Evolutionary conservation across 2,888 invertebrate genomes (phyloP).

Genomic region (Isoperla grammatica): DNA sequence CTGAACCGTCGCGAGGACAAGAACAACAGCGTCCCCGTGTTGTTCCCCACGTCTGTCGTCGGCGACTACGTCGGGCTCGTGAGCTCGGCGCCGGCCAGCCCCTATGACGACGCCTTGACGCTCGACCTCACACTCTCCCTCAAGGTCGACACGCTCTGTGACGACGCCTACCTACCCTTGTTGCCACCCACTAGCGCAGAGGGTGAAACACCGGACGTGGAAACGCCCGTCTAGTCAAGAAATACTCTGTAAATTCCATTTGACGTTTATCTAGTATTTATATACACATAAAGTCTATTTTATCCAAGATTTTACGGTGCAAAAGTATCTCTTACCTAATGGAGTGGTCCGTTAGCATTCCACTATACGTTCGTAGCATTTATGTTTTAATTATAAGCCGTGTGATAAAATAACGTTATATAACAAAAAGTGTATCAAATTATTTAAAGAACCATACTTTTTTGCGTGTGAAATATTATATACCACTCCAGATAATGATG

Average conservation of each 20-base stretch:
- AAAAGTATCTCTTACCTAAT: too few species aligned
- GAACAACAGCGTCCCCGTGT: slow-evolving; percentile 22
- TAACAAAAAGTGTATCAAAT: too few species aligned
- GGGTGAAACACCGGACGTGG: slow-evolving; percentile 29
- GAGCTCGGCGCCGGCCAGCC: slow-evolving; percentile 23
- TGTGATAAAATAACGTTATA: too few species aligned
- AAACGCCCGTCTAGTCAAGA: slow-evolving; percentile 38
- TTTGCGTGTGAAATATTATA: too few species aligned
- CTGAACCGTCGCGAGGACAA: slow-evolving; percentile 9
- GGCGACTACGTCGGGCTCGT: not conserved
- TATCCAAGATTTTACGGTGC: too few species aligned
- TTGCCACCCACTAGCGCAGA: slow-evolving; percentile 25
- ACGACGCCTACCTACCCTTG: slow-evolving; percentile 15
- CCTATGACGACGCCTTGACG: not conserved
- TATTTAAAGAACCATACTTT: too few species aligned
- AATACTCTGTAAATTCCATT: slow-evolving; percentile 39
- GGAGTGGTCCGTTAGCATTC: too few species aligned
- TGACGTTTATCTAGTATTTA: slow-evolving; percentile 29
- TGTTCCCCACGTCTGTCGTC: slow-evolving; percentile 19
- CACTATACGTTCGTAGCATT: too few species aligned
- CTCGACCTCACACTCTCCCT: not conserved
- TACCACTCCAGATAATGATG: too few species aligned
- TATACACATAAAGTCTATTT: too few species aligned
- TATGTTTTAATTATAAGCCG: too few species aligned
- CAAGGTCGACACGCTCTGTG: slow-evolving; percentile 18